Evolutionary conservation across 1,140 invertebrate genomes (phyloP), one percentile per base, ranked within the genome.

Genomic region (Trichomalopsis sarcophagae): DNA sequence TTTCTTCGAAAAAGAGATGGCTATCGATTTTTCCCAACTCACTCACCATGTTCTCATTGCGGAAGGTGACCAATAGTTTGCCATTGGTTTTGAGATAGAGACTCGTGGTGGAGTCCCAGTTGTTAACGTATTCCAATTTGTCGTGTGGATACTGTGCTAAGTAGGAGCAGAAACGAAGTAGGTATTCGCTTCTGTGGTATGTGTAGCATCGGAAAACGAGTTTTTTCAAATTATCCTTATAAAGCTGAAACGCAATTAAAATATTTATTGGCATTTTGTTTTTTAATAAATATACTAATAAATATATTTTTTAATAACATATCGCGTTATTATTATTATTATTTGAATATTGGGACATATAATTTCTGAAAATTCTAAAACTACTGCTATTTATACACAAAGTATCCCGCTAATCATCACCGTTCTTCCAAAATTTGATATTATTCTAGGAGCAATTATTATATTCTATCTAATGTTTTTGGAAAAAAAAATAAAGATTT

Each of bases 61-160:
- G 94, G 92, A 96, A 96, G 79, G 96, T 96, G 2, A 96, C 96
- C 75, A 96, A 88, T 30, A 96, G 92, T 86, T 95, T 95, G 84
- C 95, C 94, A 77, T 94, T 95, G 71, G 93, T 93, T 87, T 94
- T 94, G 86, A 95, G 94, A 87, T 95, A 96, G 33, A 96, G 92
- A 81, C 96, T 96, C 21, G 96, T 96, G 1, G 96, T 96, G 30
- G 95, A 95, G 88, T 96, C 96, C 88, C 94, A 95, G 90, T 96
- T 96, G 87, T 96, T 95, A 21, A 96, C 95, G 91, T 96, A 96
- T 79, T 95, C 93, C 80, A 96, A 92, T 84, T 94, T 94, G 40
- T 95, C 94, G 3, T 93, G 94, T 30, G 95, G 95, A 91, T 95
- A 95, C 10, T 95, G 93, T 13, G 95, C 94, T 40, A 96, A 93